Conservation (phyloP, 2,797 vertebrate genomes). For the Centroberyx gerrardi region DNA sequence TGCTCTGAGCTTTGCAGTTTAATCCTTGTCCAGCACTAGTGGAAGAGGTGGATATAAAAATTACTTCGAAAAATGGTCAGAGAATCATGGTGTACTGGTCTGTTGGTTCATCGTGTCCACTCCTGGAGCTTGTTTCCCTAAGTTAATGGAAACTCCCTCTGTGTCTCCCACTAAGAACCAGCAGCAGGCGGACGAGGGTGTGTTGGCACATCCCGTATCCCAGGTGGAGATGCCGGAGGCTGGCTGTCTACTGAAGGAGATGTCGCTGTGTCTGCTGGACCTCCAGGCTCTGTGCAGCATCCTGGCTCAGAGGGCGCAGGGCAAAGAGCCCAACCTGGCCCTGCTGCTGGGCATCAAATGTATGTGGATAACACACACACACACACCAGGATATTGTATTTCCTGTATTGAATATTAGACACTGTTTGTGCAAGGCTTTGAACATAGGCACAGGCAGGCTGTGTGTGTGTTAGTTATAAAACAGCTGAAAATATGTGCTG, state of each 20-base stretch:
- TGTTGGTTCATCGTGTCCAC: neutral
- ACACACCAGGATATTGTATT: neutral
- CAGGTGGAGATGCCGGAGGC: slow-evolving; percentile 72
- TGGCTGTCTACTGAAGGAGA: slow-evolving; percentile 92
- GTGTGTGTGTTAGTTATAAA: too few species aligned
- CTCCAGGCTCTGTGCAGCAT: slow-evolving; percentile 95
- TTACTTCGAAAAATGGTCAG: too few species aligned
- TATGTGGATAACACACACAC: slow-evolving; percentile 75
- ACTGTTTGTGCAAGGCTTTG: too few species aligned
- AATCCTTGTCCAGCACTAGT: too few species aligned
- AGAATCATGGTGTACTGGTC: neutral
- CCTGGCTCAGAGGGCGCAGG: slow-evolving; percentile 93
- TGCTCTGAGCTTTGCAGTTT: too few species aligned
- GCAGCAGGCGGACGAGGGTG: slow-evolving; percentile 82
- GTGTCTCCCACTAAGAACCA: slow-evolving; percentile 78
- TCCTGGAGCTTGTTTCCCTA: too few species aligned
- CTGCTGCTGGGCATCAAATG: slow-evolving; percentile 95
- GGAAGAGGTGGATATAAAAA: too few species aligned
- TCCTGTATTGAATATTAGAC: neutral
- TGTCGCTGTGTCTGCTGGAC: slow-evolving; percentile 95
- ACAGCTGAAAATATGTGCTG: too few species aligned
- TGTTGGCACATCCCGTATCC: slow-evolving; percentile 53
- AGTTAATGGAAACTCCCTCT: neutral
- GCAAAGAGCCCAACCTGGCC: slow-evolving; percentile 95
- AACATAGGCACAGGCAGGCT: too few species aligned